Evolutionary conservation across 2,888 invertebrate species (phyloP), one percentile per base, ranked within the genome.

Genomic region (Nephrotoma appendiculata): DNA sequence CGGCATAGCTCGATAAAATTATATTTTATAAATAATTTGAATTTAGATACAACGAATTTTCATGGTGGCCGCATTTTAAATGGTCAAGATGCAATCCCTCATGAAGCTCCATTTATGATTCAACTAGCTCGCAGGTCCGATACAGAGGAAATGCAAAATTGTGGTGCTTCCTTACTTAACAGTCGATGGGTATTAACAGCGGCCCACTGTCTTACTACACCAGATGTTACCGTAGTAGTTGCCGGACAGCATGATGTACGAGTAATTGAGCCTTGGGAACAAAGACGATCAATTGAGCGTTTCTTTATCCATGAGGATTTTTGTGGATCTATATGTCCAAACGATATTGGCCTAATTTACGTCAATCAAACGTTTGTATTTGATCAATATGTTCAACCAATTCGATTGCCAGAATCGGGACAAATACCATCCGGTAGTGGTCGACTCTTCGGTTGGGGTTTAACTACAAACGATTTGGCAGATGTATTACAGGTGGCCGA

Each of bases 341-440:
- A 92, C 88, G 94, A 94, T 88, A 93, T 94, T 88, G 94, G 93
- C 41, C 86, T 94, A 1, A 88, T 94, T 87, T 90, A 90, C 88
- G 88, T 91, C 11, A 88, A 88, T 43, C 87, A 89, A 57, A 87
- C 90, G 1, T 90, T 91, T 57, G 87, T 87, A 6, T 90, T 91
- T 87, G 90, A 90, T 86, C 88, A 89, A n/a, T 87, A 87, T 11
- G 91, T 92, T 4, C 89, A 89, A 84, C 89, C 91, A 5, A 91
- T 92, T 15, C 88, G 88, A 9, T 88, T 93, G 87, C 92, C 93
- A 41, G 86, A 87, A 6, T 15, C 5, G 6, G 88, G 86, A 6
- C 89, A 89, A 6, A 87, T 89, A 48, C 88, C 90, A 5, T 90
- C 90, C 12, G 57, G 91, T 3, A 88, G 89, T 86, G 52, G 52